Conservation (phyloP, 2,113 vertebrate species). For the Helogale parvula region DNA sequence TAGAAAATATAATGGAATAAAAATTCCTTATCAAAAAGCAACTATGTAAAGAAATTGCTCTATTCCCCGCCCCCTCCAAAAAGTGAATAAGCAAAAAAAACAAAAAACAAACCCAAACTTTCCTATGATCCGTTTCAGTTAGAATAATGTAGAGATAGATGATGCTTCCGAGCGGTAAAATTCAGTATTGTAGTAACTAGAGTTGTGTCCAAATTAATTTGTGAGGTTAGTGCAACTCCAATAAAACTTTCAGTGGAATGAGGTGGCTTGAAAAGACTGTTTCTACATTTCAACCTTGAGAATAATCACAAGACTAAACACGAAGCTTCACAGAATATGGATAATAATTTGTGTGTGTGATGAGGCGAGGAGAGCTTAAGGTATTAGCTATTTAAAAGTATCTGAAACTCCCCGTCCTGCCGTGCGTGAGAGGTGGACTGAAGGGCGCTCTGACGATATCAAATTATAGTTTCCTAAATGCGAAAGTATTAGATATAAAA, state of each 20-base stretch:
- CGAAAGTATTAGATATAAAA: background rate
- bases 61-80: background rate
- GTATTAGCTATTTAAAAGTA: background rate
- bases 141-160: background rate
- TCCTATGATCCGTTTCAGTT: background rate
- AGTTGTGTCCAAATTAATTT: slow-evolving; percentile 53
- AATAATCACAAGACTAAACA: slow-evolving; percentile 43
- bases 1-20: slow-evolving; percentile 21
- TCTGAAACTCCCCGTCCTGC: background rate
- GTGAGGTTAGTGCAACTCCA: slow-evolving; percentile 25
- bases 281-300: slow-evolving; percentile 23
- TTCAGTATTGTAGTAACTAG: background rate
- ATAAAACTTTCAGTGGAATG: slow-evolving; percentile 11
- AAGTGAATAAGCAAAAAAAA: background rate
- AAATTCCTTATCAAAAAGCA: background rate
- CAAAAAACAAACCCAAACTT: background rate
- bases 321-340: background rate
- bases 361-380: background rate
- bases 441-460: background rate
- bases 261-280: slow-evolving; percentile 35
- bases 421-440: background rate
- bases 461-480: background rate
- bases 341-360: background rate
- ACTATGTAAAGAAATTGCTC: background rate
- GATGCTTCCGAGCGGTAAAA: background rate